These are phyloP conservation scores for roundworm (Caenorhabditis elegans) DNA, from an alignment of 1,140 invertebrate genomes.

Conservation along the genomic window WBcel235 BX284605.5:13019001-13019500, in stretches of 20 bases:
- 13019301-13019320: conserved; percentile 9
- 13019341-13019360: conserved; percentile 42
- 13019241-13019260: conserved; percentile 43
- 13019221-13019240: neutral
- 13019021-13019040: neutral
- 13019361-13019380: conserved; percentile 48
- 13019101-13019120: neutral
- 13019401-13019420: conserved; percentile 56
- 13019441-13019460: conserved; percentile 47
- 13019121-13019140: neutral
- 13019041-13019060: neutral
- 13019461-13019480: conserved; percentile 23
- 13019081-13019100: neutral
- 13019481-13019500: conserved; percentile 12
- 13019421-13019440: conserved; percentile 29
- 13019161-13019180: neutral
- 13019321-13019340: conserved; percentile 26
- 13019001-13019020: neutral
- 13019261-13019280: conserved; percentile 56
- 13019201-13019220: conserved; percentile 14
- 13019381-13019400: conserved; percentile 49
- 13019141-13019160: neutral
- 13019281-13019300: conserved; percentile 57
- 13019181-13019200: neutral
- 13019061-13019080: neutral